Evolutionary conservation across 1,140 invertebrate species (phyloP).

Genomic region (Nixonia krombeini): DNA sequence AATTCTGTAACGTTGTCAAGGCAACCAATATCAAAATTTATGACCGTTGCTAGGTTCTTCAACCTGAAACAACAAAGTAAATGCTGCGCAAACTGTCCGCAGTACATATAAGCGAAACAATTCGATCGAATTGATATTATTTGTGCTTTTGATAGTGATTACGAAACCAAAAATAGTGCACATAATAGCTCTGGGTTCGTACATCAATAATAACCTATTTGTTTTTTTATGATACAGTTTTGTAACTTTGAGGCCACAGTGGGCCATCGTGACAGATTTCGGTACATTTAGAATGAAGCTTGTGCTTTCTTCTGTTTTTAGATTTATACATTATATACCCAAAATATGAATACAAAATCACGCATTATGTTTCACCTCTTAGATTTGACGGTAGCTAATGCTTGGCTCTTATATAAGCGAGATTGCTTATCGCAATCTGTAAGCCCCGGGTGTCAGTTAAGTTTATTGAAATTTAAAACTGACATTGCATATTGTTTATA

Average conservation of each 20-base stretch:
- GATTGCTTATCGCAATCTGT: constrained; percentile 52
- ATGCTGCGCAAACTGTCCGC: too few relatives aligned
- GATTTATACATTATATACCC: constrained; percentile 17
- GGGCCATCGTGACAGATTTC: constrained; percentile 13
- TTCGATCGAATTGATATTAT: too few relatives aligned
- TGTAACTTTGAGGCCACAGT: constrained; percentile 12
- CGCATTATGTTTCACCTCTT: constrained; percentile 20
- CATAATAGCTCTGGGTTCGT: too few relatives aligned
- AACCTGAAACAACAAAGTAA: too few relatives aligned
- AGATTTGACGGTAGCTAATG: constrained; percentile 22
- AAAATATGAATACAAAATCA: constrained; percentile 22
- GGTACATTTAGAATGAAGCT: constrained; percentile 16
- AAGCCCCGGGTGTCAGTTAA: constrained; percentile 46
- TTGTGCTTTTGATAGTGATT: too few relatives aligned
- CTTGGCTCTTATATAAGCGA: constrained; percentile 24
- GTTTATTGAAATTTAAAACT: constrained; percentile 56
- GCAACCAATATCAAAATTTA: too few relatives aligned
- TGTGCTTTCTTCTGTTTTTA: constrained; percentile 11
- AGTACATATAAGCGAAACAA: too few relatives aligned
- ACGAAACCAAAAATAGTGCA: too few relatives aligned
- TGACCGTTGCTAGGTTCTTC: too few relatives aligned
- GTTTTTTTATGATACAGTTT: constrained; percentile 15
- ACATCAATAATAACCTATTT: too few relatives aligned
- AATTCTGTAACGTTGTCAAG: too few relatives aligned
- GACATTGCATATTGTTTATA: constrained; percentile 56